phyloP scores from a whole-genome alignment of 2,888 invertebrate genomes.

The Drosophila suboccidentalis region DNA sequence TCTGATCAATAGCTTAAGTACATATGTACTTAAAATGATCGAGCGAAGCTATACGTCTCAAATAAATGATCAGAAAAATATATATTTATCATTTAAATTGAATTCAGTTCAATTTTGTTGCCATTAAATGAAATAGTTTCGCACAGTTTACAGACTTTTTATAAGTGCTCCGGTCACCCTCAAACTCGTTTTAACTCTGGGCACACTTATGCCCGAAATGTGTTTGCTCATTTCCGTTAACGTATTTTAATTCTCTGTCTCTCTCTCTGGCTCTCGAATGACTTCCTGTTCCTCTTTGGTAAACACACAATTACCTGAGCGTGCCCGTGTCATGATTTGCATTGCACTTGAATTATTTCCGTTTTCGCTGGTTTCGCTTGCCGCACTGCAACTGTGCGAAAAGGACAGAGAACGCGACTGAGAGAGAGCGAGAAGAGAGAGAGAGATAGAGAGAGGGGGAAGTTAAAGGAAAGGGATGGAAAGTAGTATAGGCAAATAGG shows the following conservation, averaged over 20 bases:
- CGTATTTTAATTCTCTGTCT: slow-evolving; percentile 15
- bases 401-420: neutral
- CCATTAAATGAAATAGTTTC: neutral
- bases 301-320: slow-evolving; percentile 77
- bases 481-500: neutral
- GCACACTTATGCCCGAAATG: slow-evolving; percentile 54
- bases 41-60: neutral
- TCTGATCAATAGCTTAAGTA: neutral
- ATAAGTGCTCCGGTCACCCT: slow-evolving; percentile 31
- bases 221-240: slow-evolving; percentile 70
- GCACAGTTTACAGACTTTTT: neutral
- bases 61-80: neutral
- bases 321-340: slow-evolving; percentile 75
- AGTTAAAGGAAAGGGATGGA: neutral
- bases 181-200: slow-evolving; percentile 40
- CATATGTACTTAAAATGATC: neutral
- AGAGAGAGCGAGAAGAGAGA: neutral
- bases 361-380: slow-evolving; percentile 58
- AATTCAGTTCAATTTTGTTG: neutral
- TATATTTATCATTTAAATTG: neutral
- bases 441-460: neutral
- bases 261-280: neutral
- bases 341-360: slow-evolving; percentile 80
- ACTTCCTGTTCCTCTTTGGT: slow-evolving; percentile 65
- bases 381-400: slow-evolving; percentile 11